Evolutionary conservation across 1,140 invertebrate species (phyloP).

Genomic region (Hermetia illucens): DNA sequence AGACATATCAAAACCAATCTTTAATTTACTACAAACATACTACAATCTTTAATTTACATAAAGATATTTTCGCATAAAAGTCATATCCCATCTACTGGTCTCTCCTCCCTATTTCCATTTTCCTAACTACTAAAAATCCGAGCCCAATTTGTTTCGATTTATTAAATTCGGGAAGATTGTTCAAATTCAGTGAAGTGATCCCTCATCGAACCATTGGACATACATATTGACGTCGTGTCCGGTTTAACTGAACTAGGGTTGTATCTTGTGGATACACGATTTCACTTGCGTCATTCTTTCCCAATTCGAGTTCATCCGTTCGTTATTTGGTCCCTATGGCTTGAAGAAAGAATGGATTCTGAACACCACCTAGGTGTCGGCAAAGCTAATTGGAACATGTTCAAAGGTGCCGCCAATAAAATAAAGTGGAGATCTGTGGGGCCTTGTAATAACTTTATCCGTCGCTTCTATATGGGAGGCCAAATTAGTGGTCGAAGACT

Average conservation of each 20-base stretch:
- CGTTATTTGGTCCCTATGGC: background rate
- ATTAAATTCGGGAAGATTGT: background rate
- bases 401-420: conserved; percentile 1
- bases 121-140: no score
- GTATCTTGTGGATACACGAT: background rate
- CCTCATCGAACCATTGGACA: no score
- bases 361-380: conserved; percentile 1
- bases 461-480: background rate
- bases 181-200: background rate
- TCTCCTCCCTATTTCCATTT: no score
- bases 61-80: no score
- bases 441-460: conserved; percentile 1
- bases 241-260: no score
- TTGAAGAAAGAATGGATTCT: background rate
- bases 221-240: no score
- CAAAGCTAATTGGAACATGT: conserved; percentile 1
- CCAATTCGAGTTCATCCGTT: background rate
- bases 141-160: background rate
- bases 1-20: no score
- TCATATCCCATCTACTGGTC: no score
- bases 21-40: no score
- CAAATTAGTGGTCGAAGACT: background rate
- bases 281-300: background rate
- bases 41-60: no score
- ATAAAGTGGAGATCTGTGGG: background rate